These are phyloP conservation scores for Drosophila micromelanica DNA, from an alignment of 1,140 invertebrate species.

Conservation along the genomic window DNA sequence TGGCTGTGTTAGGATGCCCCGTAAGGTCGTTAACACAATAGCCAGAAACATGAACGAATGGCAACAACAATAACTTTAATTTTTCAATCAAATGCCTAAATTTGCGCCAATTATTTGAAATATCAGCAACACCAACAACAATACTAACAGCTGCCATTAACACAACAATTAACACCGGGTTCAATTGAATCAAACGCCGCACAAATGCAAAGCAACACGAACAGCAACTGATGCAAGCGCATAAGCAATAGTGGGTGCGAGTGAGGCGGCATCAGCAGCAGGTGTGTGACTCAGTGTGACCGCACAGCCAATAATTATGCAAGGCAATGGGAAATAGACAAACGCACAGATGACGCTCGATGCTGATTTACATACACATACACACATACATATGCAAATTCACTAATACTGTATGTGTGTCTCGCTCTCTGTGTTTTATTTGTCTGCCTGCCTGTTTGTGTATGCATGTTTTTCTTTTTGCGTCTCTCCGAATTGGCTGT, in stretches of 20 bases:
- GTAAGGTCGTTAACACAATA: slow-evolving; percentile 34
- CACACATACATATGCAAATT: neutral
- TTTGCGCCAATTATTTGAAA: slow-evolving; percentile 67
- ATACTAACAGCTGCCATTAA: slow-evolving; percentile 31
- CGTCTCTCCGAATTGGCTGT: neutral
- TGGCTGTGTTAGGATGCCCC: slow-evolving; percentile 2
- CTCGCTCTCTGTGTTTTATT: neutral
- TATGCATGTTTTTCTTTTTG: neutral
- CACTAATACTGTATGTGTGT: neutral
- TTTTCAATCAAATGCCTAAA: slow-evolving; percentile 68
- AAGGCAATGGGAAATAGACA: slow-evolving; percentile 37
- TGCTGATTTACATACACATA: neutral
- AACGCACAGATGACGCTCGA: slow-evolving; percentile 4
- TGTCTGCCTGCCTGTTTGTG: neutral
- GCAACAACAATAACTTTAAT: slow-evolving; percentile 36
- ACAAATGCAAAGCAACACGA: slow-evolving; percentile 1
- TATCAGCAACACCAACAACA: slow-evolving; percentile 9
- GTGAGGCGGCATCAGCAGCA: slow-evolving; percentile 17
- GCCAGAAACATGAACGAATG: slow-evolving; percentile 2
- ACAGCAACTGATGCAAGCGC: neutral
- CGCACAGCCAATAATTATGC: slow-evolving; percentile 41
- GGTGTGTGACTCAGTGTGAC: slow-evolving; percentile 46
- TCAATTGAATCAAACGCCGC: slow-evolving; percentile 59
- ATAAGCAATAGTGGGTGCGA: slow-evolving; percentile 10
- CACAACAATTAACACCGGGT: slow-evolving; percentile 67